Conservation (phyloP, 2,113 vertebrate species). For the Plestiodon gilberti region DNA sequence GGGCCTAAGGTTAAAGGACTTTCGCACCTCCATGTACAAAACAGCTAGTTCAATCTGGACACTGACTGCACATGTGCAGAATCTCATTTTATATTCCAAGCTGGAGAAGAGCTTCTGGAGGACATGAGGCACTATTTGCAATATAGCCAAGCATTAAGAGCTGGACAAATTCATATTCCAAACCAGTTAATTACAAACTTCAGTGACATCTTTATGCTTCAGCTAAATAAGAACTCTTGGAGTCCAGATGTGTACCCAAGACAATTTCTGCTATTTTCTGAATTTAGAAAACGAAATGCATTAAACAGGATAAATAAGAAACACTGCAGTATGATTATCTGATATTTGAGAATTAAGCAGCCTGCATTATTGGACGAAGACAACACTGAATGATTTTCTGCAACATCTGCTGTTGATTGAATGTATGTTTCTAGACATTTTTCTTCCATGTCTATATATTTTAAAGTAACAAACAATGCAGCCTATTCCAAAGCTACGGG, state of each 20-base stretch:
- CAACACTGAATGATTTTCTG: neutral
- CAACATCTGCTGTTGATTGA: constrained; percentile 42
- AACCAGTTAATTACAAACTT: neutral
- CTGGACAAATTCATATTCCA: neutral
- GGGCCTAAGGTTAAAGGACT: neutral
- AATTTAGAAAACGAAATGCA: neutral
- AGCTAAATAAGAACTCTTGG: neutral
- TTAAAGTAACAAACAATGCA: constrained; percentile 28
- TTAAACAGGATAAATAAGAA: neutral
- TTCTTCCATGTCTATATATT: constrained; percentile 19
- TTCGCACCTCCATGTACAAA: neutral
- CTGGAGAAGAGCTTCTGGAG: neutral
- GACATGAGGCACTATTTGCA: neutral
- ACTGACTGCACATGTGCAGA: neutral
- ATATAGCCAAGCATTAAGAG: neutral
- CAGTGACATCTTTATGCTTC: neutral
- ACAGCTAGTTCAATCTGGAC: neutral
- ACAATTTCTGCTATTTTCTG: constrained; percentile 9
- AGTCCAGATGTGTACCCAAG: neutral
- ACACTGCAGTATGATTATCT: neutral
- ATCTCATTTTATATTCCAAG: neutral
- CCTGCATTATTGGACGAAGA: constrained; percentile 19
- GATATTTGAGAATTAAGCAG: constrained; percentile 6
- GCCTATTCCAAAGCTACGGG: constrained; percentile 35
- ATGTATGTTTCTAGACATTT: neutral